A percentile compares a stretch with the other conserved stretches of the same genome.
phyloP scores from a whole-genome alignment of 2,113 vertebrate species.

The Xerus inauris region DNA sequence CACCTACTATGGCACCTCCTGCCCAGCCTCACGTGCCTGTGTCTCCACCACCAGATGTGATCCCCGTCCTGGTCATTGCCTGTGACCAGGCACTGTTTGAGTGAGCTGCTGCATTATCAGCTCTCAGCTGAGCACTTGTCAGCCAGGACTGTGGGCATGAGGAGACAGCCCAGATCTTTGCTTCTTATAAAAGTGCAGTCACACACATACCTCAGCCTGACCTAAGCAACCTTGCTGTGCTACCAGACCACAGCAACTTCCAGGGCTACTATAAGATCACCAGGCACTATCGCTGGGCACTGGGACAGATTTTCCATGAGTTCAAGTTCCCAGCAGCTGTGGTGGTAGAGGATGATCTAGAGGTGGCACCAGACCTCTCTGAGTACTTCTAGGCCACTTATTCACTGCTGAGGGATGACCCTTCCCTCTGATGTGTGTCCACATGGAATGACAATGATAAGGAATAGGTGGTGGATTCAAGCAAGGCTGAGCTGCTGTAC shows the following conservation, averaged over 20 bases:
- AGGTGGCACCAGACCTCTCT: constrained; percentile 96
- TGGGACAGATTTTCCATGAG: constrained; percentile 92
- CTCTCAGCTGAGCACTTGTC: constrained; percentile 89
- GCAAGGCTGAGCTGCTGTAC: constrained; percentile 88
- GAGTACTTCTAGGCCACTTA: constrained; percentile 95
- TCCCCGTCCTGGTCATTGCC: constrained; percentile 94
- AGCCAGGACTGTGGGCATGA: constrained; percentile 97
- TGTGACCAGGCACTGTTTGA: constrained; percentile 95
- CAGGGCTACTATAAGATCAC: constrained; percentile 96
- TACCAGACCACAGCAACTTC: constrained; percentile 94
- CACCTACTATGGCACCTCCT: neutral
- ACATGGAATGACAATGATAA: constrained; percentile 98
- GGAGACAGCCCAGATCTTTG: constrained; percentile 92
- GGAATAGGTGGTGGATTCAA: constrained; percentile 91
- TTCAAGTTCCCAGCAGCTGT: constrained; percentile 91
- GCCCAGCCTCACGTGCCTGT: neutral
- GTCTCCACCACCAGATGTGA: constrained; percentile 63
- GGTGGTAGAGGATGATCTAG: constrained; percentile 96
- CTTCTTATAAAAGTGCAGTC: constrained; percentile 91
- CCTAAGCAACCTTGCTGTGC: constrained; percentile 87
- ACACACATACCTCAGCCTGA: constrained; percentile 93
- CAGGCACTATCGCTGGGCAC: constrained; percentile 95
- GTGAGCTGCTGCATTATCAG: constrained; percentile 92
- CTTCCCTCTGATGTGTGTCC: constrained; percentile 93
- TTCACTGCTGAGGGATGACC: constrained; percentile 88